Conservation (phyloP, 2,797 vertebrate genomes). For the Gymnopithys bicolor region DNA sequence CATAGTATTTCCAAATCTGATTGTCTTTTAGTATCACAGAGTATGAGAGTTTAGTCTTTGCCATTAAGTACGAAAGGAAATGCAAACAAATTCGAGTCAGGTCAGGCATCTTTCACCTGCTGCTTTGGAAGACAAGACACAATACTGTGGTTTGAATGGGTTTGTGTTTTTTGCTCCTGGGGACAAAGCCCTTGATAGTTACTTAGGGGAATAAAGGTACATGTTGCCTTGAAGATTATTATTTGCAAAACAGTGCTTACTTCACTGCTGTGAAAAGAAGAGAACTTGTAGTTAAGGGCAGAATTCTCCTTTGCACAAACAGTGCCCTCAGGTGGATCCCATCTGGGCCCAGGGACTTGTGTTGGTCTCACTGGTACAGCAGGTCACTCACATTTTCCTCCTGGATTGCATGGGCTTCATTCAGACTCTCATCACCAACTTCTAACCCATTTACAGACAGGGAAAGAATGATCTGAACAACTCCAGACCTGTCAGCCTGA, state of each 20-base stretch:
- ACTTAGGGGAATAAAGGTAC: neutral
- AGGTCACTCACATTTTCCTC: too few relatives aligned
- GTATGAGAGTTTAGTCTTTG: neutral
- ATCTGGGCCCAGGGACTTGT: too few relatives aligned
- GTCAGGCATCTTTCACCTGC: neutral
- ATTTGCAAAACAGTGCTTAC: neutral
- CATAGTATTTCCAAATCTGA: neutral
- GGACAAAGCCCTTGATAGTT: neutral
- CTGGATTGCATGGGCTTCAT: too few relatives aligned
- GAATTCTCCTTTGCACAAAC: neutral
- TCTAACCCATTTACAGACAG: too few relatives aligned
- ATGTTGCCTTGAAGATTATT: neutral
- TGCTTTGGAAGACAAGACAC: neutral
- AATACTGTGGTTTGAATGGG: neutral
- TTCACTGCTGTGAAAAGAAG: neutral
- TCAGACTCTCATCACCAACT: too few relatives aligned
- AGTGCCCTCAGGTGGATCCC: too few relatives aligned
- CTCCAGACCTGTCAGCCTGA: too few relatives aligned
- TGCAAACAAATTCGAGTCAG: neutral
- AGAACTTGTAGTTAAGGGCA: neutral
- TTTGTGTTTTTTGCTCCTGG: neutral
- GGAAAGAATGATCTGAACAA: too few relatives aligned
- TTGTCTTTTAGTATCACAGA: neutral
- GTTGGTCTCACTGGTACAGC: too few relatives aligned
- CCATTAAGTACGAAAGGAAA: neutral